phyloP scores from a whole-genome alignment of 2,113 vertebrate species.

The Puffinus mauretanicus region DNA sequence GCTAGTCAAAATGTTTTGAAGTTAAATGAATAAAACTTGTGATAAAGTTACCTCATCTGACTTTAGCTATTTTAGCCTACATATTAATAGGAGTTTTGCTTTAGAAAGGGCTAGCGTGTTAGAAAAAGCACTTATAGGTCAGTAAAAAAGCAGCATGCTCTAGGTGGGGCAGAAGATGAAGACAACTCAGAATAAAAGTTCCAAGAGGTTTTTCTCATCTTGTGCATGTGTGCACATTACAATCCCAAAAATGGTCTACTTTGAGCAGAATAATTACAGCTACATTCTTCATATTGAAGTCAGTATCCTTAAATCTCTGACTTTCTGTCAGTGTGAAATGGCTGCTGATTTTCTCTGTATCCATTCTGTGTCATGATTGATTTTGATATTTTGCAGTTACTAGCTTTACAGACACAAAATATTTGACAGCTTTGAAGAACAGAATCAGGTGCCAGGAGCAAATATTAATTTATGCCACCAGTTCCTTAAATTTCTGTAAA shows the following conservation, averaged over 20 bases:
- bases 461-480: background rate
- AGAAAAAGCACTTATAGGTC: background rate
- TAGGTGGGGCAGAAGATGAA: background rate
- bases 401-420: background rate
- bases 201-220: background rate
- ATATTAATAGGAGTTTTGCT: background rate
- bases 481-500: background rate
- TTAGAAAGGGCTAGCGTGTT: background rate
- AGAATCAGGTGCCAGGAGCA: background rate
- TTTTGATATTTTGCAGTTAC: background rate
- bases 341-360: background rate
- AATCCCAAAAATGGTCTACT: background rate
- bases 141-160: background rate
- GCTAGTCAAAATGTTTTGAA: background rate
- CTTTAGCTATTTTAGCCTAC: background rate
- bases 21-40: background rate
- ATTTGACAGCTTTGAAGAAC: background rate
- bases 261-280: background rate
- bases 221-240: background rate
- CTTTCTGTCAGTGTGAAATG: background rate
- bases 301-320: background rate
- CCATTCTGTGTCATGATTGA: background rate
- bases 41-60: background rate
- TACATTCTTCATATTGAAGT: background rate
- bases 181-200: background rate